Evolutionary conservation across 1,140 invertebrate species (phyloP).

Genomic region (Rhizoglyphus robini): DNA sequence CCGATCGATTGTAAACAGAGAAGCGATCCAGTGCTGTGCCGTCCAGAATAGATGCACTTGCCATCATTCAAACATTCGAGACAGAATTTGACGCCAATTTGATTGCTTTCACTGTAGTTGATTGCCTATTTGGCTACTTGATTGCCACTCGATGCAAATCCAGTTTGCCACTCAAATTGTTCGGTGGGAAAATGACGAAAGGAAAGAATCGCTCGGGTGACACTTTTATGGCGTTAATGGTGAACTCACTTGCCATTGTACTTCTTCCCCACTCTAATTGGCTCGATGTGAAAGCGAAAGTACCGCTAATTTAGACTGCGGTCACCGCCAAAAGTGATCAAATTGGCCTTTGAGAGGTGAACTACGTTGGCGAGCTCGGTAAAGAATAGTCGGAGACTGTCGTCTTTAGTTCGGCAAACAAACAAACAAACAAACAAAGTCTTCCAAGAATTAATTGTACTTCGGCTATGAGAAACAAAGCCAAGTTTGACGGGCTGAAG

Average conservation of each 20-base stretch:
- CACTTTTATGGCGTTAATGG: neutral
- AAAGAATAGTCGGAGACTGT: no score
- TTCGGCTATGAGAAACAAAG: no score
- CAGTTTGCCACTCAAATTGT: neutral
- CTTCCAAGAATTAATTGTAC: no score
- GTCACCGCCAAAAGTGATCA: no score
- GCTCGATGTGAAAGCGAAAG: constrained; percentile 2
- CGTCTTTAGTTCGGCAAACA: no score
- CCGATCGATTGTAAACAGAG: constrained; percentile 10
- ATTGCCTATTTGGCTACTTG: neutral
- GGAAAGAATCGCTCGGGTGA: constrained; percentile 2
- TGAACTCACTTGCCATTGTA: neutral
- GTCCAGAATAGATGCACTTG: neutral
- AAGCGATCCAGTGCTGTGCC: neutral
- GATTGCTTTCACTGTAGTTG: neutral
- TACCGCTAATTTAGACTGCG: neutral
- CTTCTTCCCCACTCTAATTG: neutral
- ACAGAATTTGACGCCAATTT: constrained; percentile 13
- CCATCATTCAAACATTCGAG: neutral
- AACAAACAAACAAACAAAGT: no score
- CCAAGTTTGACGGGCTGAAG: no score
- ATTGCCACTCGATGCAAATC: neutral
- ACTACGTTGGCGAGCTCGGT: no score
- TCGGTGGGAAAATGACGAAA: neutral
- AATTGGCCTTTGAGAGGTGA: no score